Conservation (phyloP, 2,113 vertebrate genomes). For the Rynchops niger region DNA sequence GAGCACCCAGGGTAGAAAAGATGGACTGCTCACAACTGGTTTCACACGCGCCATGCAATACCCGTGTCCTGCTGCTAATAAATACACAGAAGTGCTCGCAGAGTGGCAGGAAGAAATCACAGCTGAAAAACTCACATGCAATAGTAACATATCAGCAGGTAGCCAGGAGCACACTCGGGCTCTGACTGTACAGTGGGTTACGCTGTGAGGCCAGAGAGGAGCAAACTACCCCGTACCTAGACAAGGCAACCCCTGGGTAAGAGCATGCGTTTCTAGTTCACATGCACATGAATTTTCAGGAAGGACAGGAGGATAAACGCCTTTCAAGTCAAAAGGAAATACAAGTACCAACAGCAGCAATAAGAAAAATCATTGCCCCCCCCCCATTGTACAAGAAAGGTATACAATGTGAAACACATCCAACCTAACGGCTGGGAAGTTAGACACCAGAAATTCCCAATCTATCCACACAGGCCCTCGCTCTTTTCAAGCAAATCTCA, state of each 20-base stretch:
- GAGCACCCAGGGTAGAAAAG: background rate
- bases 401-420: background rate
- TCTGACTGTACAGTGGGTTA: background rate
- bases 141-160: background rate
- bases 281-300: background rate
- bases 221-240: background rate
- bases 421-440: background rate
- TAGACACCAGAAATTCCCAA: background rate
- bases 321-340: background rate
- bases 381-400: too few relatives aligned
- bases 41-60: background rate
- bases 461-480: background rate
- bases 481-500: background rate
- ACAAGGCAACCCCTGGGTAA: background rate
- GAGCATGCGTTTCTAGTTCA: background rate
- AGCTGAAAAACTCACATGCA: fast-evolving
- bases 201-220: background rate
- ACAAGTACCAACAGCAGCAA: background rate
- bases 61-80: background rate
- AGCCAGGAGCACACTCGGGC: background rate
- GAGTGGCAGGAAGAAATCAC: background rate
- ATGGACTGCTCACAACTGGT: background rate
- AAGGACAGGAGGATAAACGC: background rate
- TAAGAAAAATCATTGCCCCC: background rate
- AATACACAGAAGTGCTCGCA: background rate